Evolutionary conservation across 2,797 vertebrate genomes (phyloP).

Genomic region (Anabacerthia variegaticeps): DNA sequence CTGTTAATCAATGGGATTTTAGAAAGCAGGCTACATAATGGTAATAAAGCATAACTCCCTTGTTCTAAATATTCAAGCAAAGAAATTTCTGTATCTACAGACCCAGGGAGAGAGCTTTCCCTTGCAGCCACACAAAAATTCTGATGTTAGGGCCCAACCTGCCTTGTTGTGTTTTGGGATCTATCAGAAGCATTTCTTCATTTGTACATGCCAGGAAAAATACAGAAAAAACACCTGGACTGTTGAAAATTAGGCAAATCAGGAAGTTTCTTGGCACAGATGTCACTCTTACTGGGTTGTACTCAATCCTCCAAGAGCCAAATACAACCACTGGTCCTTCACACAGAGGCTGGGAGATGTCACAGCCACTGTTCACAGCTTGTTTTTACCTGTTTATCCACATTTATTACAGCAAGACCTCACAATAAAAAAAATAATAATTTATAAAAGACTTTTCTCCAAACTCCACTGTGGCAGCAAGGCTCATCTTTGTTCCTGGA

Average conservation of each 20-base stretch:
- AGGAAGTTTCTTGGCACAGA: not conserved
- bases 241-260: rapidly evolving
- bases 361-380: not conserved
- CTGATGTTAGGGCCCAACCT: rapidly evolving
- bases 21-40: not conserved
- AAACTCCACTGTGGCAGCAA: not conserved
- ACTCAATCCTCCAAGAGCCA: not conserved
- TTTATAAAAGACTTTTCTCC: not conserved
- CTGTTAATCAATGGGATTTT: rapidly evolving
- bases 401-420: not conserved
- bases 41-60: not conserved
- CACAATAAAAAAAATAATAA: no score
- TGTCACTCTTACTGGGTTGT: not conserved
- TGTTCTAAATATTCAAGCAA: not conserved
- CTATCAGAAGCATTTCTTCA: not conserved
- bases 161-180: not conserved
- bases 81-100: rapidly evolving
- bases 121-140: not conserved
- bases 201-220: not conserved
- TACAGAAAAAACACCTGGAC: not conserved
- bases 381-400: not conserved
- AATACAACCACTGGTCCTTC: not conserved
- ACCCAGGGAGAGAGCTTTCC: not conserved
- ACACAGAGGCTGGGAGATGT: not conserved
- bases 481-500: not conserved